Conservation (phyloP, 2,888 invertebrate species). For the Thysanoteuthis rhombus region DNA sequence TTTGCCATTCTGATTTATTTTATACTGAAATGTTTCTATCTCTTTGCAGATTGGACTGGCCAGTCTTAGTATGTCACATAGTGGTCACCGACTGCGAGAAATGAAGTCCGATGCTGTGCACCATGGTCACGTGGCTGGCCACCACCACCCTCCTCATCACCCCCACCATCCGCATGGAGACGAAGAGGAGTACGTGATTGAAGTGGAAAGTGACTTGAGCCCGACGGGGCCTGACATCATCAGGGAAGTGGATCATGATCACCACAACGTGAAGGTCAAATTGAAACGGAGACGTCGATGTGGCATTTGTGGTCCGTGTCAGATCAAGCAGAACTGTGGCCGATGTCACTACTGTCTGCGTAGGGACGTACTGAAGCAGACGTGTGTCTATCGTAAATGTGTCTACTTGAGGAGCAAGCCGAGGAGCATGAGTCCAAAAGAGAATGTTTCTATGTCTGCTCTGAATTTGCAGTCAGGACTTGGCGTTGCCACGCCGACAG, state of each 20-base stretch:
- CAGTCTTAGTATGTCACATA: slow-evolving; percentile 30
- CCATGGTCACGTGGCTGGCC: neutral
- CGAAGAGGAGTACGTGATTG: slow-evolving; percentile 50
- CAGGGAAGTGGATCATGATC: slow-evolving; percentile 40
- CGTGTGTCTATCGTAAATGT: slow-evolving; percentile 61
- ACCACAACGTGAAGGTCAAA: slow-evolving; percentile 44
- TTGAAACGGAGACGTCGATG: slow-evolving; percentile 57
- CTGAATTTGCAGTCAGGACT: slow-evolving; percentile 29
- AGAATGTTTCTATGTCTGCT: slow-evolving; percentile 32
- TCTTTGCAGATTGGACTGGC: slow-evolving; percentile 30
- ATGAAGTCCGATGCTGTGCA: slow-evolving; percentile 29
- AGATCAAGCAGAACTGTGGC: slow-evolving; percentile 61
- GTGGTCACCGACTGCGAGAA: slow-evolving; percentile 27
- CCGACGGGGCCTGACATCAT: slow-evolving; percentile 36
- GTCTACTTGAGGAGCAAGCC: slow-evolving; percentile 55
- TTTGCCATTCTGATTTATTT: neutral
- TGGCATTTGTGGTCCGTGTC: slow-evolving; percentile 62
- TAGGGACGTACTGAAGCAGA: slow-evolving; percentile 59
- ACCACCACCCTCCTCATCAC: slow-evolving; percentile 16
- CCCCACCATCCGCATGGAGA: slow-evolving; percentile 37
- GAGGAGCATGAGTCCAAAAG: slow-evolving; percentile 36
- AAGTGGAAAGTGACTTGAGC: slow-evolving; percentile 33
- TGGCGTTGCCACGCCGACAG: slow-evolving; percentile 29
- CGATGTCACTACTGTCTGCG: slow-evolving; percentile 60
- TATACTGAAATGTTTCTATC: neutral